Evolutionary conservation across 2,888 invertebrate genomes (phyloP).

Genomic region (Glyphotaelius pellucidus): DNA sequence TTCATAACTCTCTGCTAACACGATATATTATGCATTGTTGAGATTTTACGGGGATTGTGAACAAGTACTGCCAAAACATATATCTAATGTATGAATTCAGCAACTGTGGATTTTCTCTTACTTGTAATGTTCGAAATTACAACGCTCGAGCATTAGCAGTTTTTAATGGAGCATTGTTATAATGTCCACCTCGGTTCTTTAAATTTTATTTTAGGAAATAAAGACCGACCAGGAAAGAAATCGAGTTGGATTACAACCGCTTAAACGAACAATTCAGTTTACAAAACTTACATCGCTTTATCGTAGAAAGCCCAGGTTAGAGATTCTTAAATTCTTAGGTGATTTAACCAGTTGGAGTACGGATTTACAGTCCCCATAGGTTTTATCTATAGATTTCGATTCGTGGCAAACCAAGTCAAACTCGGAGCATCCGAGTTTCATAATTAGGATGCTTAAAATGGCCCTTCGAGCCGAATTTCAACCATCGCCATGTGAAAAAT

Average conservation of each 20-base stretch:
- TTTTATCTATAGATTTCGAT: no score
- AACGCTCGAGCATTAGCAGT: neutral
- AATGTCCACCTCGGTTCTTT: neutral
- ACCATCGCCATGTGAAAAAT: no score
- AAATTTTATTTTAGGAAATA: neutral
- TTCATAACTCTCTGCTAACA: neutral
- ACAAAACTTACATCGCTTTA: neutral
- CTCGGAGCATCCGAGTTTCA: no score
- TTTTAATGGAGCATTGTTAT: neutral
- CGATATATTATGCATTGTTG: neutral
- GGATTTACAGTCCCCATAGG: no score
- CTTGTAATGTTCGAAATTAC: neutral
- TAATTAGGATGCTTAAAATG: no score
- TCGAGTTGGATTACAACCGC: neutral
- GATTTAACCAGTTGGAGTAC: no score
- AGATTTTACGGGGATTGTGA: neutral
- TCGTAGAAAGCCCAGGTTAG: neutral
- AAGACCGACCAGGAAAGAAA: neutral
- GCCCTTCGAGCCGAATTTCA: no score
- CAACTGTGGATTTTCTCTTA: neutral
- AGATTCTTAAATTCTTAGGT: neutral
- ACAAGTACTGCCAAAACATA: neutral
- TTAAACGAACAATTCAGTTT: neutral
- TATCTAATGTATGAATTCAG: neutral
- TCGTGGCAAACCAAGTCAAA: no score